Conservation (phyloP, 2,113 vertebrate genomes). For the Ophthalmolycus amberensis region DNA sequence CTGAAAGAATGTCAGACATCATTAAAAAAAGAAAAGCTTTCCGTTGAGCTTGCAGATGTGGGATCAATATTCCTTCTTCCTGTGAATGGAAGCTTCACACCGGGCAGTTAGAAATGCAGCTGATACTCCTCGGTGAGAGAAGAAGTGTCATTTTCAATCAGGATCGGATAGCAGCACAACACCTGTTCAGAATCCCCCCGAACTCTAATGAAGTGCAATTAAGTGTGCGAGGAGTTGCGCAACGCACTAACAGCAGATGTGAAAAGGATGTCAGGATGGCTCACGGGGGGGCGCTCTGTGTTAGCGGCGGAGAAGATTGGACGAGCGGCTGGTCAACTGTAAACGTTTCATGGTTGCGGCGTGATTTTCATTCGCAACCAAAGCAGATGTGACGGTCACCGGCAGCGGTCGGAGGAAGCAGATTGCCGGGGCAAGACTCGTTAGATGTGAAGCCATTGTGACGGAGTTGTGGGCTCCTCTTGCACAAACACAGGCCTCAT, state of each 20-base stretch:
- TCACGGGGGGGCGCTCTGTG: conserved; percentile 10
- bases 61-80: conserved; percentile 20
- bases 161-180: conserved; percentile 19
- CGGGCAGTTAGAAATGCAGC: conserved; percentile 8
- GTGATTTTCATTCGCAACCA: conserved; percentile 42
- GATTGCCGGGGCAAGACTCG: neutral
- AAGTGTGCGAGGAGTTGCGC: conserved; percentile 27
- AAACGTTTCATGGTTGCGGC: conserved; percentile 2
- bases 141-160: conserved; percentile 3
- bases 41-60: conserved; percentile 30
- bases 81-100: neutral
- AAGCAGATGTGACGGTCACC: conserved; percentile 65
- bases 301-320: neutral
- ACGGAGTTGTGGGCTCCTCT: conserved; percentile 9
- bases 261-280: conserved; percentile 31
- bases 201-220: conserved; percentile 52
- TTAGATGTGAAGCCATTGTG: conserved; percentile 26
- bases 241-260: conserved; percentile 54
- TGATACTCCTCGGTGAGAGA: neutral
- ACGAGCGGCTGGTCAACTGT: conserved; percentile 48
- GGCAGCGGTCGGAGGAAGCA: conserved; percentile 8
- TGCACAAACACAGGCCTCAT: conserved; percentile 33
- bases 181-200: conserved; percentile 61
- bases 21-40: conserved; percentile 13
- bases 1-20: conserved; percentile 6